Conservation (phyloP, 1,140 invertebrate genomes). For the Drosophila bifasciata region DNA sequence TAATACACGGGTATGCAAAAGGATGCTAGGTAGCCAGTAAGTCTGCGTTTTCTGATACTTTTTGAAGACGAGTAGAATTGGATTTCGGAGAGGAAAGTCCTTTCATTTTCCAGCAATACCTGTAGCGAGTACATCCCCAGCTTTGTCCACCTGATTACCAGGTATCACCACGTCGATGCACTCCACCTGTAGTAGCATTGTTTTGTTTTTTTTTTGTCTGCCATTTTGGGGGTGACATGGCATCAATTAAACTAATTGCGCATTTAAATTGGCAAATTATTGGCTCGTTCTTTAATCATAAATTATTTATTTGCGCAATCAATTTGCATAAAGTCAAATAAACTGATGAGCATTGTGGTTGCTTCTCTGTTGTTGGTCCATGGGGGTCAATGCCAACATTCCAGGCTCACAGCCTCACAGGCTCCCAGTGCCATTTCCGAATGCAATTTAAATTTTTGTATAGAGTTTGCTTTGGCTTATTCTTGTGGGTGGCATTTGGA, state of each 20-base stretch:
- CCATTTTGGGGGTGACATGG: conserved; percentile 16
- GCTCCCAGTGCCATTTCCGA: conserved; percentile 7
- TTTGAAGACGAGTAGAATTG: too few relatives aligned
- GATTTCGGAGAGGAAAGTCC: too few relatives aligned
- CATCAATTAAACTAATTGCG: conserved; percentile 66
- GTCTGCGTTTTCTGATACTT: too few relatives aligned
- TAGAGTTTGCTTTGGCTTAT: conserved; percentile 18
- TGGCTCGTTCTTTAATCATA: conserved; percentile 50
- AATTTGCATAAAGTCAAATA: conserved; percentile 62
- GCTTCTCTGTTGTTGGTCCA: conserved; percentile 16
- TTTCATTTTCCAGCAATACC: too few relatives aligned
- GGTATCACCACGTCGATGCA: too few relatives aligned
- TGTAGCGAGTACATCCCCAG: too few relatives aligned
- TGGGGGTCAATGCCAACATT: too few relatives aligned
- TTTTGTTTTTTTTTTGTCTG: conserved; percentile 8
- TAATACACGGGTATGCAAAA: background rate
- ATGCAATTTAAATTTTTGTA: conserved; percentile 36
- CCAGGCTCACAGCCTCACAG: too few relatives aligned
- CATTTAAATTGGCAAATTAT: conserved; percentile 67
- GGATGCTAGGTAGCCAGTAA: background rate
- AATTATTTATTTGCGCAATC: conserved; percentile 75
- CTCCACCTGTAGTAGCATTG: too few relatives aligned
- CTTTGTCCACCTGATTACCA: too few relatives aligned
- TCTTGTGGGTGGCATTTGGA: conserved; percentile 8
- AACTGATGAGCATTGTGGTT: conserved; percentile 31